phyloP scores from a whole-genome alignment of 2,888 invertebrate species.

The Melieria omissa region DNA sequence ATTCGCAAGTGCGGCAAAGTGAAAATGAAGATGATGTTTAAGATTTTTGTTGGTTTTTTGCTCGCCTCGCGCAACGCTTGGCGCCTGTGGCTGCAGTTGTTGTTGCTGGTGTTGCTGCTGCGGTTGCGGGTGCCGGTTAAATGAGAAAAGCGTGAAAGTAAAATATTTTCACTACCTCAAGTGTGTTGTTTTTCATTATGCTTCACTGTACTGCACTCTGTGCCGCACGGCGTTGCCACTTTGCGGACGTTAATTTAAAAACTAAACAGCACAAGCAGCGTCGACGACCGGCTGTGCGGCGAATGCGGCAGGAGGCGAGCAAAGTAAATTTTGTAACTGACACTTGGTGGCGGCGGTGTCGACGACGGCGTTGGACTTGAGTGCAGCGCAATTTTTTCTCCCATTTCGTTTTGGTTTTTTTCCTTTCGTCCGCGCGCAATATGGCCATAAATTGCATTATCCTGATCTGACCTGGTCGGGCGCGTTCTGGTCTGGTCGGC shows the following conservation, averaged over 20 bases:
- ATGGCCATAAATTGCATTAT: slow-evolving; percentile 14
- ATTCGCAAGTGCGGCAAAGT: slow-evolving; percentile 8
- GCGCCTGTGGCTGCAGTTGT: not conserved
- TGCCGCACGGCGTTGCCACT: not conserved
- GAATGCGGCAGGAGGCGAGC: not conserved
- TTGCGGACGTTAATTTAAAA: slow-evolving; percentile 27
- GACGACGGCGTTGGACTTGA: not conserved
- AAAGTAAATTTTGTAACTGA: slow-evolving; percentile 6
- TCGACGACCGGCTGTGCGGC: not conserved
- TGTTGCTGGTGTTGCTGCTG: not conserved
- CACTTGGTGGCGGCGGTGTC: not conserved
- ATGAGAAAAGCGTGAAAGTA: too few species aligned
- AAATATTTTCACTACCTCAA: too few species aligned
- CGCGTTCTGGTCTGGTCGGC: slow-evolving; percentile 1
- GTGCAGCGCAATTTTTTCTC: slow-evolving; percentile 8
- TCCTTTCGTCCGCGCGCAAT: not conserved
- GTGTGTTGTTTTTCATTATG: too few species aligned
- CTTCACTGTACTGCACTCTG: too few species aligned
- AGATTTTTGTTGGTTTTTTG: too few species aligned
- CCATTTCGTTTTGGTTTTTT: not conserved
- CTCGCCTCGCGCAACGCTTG: too few species aligned
- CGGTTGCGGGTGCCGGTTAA: slow-evolving; percentile 2
- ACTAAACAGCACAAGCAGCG: not conserved
- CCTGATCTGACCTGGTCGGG: not conserved
- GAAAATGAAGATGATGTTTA: not conserved